phyloP scores from a whole-genome alignment of 1,140 invertebrate genomes.

The Adelges cooleyi region DNA sequence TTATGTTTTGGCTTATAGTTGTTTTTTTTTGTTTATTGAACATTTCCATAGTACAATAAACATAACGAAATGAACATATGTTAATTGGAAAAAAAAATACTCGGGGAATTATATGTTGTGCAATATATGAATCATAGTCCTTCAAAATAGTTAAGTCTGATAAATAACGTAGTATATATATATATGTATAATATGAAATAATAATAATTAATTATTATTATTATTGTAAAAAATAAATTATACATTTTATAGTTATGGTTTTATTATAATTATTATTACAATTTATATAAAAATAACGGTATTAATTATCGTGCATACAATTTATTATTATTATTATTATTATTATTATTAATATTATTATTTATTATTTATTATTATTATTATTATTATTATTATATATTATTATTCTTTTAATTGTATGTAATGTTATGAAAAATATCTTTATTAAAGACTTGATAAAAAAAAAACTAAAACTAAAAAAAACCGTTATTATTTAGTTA shows the following conservation, averaged over 20 bases:
- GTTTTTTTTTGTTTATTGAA: too few relatives aligned
- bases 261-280: too few relatives aligned
- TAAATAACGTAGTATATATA: background rate
- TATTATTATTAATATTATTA: background rate
- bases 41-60: too few relatives aligned
- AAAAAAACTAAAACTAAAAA: background rate
- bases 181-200: background rate
- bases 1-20: too few relatives aligned
- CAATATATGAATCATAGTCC: slow-evolving; percentile 16
- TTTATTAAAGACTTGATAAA: slow-evolving; percentile 17
- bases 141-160: slow-evolving; percentile 11
- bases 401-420: slow-evolving; percentile 12
- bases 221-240: background rate
- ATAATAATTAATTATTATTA: background rate
- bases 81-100: background rate
- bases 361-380: background rate
- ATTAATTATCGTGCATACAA: too few relatives aligned
- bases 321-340: background rate
- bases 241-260: too few relatives aligned
- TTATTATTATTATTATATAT: background rate
- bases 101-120: background rate
- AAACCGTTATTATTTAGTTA: background rate
- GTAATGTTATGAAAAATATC: background rate
- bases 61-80: background rate
- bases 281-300: too few relatives aligned